These are phyloP conservation scores for Drosophila subpulchrella DNA, from an alignment of 1,140 invertebrate genomes.

Conservation along the genomic window DNA sequence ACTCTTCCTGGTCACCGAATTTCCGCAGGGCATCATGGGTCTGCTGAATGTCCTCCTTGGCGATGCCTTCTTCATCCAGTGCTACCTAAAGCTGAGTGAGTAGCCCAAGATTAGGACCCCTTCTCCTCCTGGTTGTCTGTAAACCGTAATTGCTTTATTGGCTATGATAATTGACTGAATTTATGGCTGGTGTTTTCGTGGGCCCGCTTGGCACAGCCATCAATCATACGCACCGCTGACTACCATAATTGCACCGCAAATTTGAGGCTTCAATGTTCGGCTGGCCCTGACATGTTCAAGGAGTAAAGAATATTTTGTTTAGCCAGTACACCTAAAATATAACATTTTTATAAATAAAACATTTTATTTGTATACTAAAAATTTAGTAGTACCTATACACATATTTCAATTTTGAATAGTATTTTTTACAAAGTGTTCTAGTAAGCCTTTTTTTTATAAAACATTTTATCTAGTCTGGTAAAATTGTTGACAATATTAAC, in stretches of 20 bases:
- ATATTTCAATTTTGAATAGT: too few species aligned
- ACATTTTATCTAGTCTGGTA: too few species aligned
- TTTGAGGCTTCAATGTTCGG: constrained; percentile 9
- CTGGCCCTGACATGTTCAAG: constrained; percentile 17
- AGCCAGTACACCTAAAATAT: neutral
- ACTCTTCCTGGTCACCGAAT: constrained; percentile 94
- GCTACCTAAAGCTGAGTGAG: constrained; percentile 90
- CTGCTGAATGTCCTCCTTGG: constrained; percentile 90
- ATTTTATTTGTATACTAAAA: neutral
- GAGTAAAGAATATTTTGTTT: neutral
- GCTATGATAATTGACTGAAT: constrained; percentile 46
- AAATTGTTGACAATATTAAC: too few species aligned
- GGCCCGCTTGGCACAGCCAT: constrained; percentile 26
- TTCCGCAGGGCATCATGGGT: constrained; percentile 94
- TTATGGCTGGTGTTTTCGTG: constrained; percentile 28
- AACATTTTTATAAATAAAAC: neutral
- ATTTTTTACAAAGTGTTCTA: too few species aligned
- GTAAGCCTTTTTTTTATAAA: too few species aligned
- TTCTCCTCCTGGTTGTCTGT: neutral
- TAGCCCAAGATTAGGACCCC: constrained; percentile 14
- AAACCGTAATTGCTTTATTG: constrained; percentile 39
- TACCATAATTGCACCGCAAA: constrained; percentile 28
- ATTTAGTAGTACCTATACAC: too few species aligned
- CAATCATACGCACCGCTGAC: constrained; percentile 56
- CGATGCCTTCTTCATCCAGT: constrained; percentile 89